A percentile compares a stretch with the other conserved stretches of the same genome.
Conservation (phyloP, 2,797 vertebrate species). For the Kryptolebias ocellatus region DNA sequence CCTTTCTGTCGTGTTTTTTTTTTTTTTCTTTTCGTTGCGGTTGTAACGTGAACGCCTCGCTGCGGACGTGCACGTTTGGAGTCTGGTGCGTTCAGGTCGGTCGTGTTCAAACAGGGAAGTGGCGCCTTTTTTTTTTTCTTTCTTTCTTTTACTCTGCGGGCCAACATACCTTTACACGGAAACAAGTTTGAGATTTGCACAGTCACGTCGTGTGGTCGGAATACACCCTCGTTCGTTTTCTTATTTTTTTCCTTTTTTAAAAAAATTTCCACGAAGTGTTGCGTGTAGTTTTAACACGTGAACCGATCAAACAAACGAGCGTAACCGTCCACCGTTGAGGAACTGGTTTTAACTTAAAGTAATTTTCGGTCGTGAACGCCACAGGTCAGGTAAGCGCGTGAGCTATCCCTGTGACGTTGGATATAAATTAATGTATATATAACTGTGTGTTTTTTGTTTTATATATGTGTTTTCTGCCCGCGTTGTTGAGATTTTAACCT, state of each 20-base stretch:
- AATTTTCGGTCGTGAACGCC: slow-evolving; percentile 11
- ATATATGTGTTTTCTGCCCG: background rate
- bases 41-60: background rate
- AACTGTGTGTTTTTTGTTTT: background rate
- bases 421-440: no score
- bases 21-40: background rate
- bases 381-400: background rate
- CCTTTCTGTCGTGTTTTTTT: background rate
- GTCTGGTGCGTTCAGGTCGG: slow-evolving; percentile 40
- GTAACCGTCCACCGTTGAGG: slow-evolving; percentile 61
- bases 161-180: slow-evolving; percentile 3
- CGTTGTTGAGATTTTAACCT: slow-evolving; percentile 20
- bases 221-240: background rate
- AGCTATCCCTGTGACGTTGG: no score
- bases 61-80: slow-evolving; percentile 12
- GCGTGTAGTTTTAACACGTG: background rate
- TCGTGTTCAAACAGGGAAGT: slow-evolving; percentile 67
- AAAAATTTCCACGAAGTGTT: background rate
- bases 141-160: slow-evolving; percentile 72
- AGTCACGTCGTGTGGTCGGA: background rate
- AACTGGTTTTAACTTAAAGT: slow-evolving; percentile 57
- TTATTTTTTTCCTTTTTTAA: background rate
- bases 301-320: slow-evolving; percentile 75
- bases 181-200: background rate
- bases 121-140: slow-evolving; percentile 71